phyloP scores from a whole-genome alignment of 2,888 invertebrate species.

The Biston stratarius region DNA sequence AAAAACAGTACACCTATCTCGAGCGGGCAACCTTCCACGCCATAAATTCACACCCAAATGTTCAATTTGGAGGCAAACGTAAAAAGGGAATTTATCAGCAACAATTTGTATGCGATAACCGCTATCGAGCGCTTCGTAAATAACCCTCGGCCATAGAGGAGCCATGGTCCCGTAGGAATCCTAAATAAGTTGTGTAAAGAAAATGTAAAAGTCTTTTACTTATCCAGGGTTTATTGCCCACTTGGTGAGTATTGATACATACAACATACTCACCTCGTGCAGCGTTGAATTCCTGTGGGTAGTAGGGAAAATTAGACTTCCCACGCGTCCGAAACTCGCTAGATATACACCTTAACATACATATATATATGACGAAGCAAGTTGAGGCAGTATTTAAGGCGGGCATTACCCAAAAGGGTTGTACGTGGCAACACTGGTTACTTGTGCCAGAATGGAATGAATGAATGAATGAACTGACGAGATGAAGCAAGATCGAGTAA shows the following conservation, averaged over 20 bases:
- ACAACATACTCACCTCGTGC: too few species aligned
- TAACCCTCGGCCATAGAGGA: constrained; percentile 36
- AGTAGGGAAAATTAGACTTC: too few species aligned
- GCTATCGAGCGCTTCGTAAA: constrained; percentile 43
- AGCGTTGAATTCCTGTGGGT: too few species aligned
- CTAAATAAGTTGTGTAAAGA: constrained; percentile 38
- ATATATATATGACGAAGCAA: too few species aligned
- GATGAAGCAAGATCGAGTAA: too few species aligned
- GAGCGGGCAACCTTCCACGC: constrained; percentile 25
- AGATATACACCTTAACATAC: too few species aligned
- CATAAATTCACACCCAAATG: constrained; percentile 37
- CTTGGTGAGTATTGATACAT: background rate
- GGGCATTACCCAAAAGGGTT: too few species aligned
- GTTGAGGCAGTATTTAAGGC: too few species aligned
- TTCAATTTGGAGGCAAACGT: constrained; percentile 37
- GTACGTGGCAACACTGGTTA: too few species aligned
- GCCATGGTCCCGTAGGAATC: constrained; percentile 34
- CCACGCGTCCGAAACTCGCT: too few species aligned
- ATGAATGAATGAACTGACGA: too few species aligned
- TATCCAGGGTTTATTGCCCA: constrained; percentile 8
- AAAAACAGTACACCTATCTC: constrained; percentile 30
- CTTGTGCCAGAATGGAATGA: too few species aligned
- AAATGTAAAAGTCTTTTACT: constrained; percentile 28
- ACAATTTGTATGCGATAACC: constrained; percentile 45
- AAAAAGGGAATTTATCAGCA: constrained; percentile 40